Conservation (phyloP, 2,797 vertebrate genomes). For the Crenuchus spilurus region DNA sequence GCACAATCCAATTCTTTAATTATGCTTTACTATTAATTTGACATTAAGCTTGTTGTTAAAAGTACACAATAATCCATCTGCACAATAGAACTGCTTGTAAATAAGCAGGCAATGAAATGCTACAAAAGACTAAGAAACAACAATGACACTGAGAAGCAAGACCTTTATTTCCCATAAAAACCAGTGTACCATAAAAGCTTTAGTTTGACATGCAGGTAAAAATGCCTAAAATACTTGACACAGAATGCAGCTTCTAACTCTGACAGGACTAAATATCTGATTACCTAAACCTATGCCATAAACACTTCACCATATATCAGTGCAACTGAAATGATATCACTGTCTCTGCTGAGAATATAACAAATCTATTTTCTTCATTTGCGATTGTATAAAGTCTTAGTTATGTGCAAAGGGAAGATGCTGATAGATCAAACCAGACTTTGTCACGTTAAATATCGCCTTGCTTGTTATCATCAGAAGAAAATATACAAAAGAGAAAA, state of each 20-base stretch:
- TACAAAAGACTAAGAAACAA: too few relatives aligned
- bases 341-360: not conserved
- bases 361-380: not conserved
- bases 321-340: not conserved
- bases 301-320: not conserved
- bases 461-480: not conserved
- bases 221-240: not conserved
- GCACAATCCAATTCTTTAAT: too few relatives aligned
- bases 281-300: not conserved
- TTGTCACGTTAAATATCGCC: not conserved
- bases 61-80: too few relatives aligned
- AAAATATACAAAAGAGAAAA: constrained; percentile 2
- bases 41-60: too few relatives aligned
- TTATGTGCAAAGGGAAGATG: not conserved
- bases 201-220: constrained; percentile 3
- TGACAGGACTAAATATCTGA: not conserved
- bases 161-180: constrained; percentile 13
- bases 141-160: not conserved
- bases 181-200: not conserved
- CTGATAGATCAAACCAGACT: not conserved
- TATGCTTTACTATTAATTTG: too few relatives aligned
- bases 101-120: too few relatives aligned
- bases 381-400: not conserved
- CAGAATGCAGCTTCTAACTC: not conserved
- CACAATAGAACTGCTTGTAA: too few relatives aligned